Conservation (phyloP, 2,797 vertebrate genomes). For the Chaenodraco wilsoni region DNA sequence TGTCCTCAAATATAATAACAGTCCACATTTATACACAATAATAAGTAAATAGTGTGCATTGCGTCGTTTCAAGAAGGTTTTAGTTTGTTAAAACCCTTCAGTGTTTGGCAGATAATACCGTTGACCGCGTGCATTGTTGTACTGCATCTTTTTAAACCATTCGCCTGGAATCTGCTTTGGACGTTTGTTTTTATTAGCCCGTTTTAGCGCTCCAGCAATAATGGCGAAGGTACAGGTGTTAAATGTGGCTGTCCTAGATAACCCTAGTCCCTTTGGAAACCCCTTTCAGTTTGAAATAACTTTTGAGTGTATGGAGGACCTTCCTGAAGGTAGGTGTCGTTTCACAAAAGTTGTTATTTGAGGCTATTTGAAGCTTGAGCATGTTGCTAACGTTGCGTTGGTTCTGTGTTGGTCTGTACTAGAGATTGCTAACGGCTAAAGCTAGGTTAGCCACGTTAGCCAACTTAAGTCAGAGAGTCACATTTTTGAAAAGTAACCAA, state of each 20-base stretch:
- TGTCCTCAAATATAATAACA: conserved; percentile 11
- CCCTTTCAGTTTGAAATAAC: conserved; percentile 95
- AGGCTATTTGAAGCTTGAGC: conserved; percentile 42
- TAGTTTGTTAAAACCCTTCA: neutral
- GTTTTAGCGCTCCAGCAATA: conserved; percentile 54
- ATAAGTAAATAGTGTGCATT: neutral
- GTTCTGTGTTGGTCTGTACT: neutral
- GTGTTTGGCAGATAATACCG: neutral
- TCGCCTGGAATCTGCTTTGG: conserved; percentile 59
- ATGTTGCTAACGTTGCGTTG: neutral
- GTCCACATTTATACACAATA: neutral
- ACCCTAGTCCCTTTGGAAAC: conserved; percentile 90
- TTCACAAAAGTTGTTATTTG: conserved; percentile 76
- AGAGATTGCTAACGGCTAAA: conserved; percentile 45
- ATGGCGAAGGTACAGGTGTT: conserved; percentile 95
- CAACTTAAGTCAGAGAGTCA: conserved; percentile 2
- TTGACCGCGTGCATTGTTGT: neutral
- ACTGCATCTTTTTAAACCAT: conserved; percentile 36
- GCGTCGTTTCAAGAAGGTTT: neutral
- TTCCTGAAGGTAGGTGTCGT: conserved; percentile 87
- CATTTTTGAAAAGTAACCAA: neutral
- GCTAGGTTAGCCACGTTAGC: conserved; percentile 13
- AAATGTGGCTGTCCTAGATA: conserved; percentile 89
- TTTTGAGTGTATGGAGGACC: conserved; percentile 93
- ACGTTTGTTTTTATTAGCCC: conserved; percentile 55